Base-by-base conservation (phyloP, 1,140 invertebrate species). In the Penaeus vannamei region DNA sequence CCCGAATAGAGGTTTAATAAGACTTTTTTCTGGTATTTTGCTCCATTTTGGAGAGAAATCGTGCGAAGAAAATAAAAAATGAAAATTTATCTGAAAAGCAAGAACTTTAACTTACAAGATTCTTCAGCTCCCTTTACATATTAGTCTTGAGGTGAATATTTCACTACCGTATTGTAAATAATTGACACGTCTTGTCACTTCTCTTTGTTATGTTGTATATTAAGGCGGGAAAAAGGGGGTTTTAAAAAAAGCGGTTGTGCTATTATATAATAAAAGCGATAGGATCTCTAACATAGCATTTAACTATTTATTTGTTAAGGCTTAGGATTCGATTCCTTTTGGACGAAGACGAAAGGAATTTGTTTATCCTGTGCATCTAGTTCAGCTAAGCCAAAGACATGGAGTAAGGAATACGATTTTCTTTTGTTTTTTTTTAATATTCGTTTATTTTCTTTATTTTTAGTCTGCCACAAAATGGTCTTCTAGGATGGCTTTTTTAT, bases 351-450 rank as follows among this genome's bases (percentile, higher is more conserved):
- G 19, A 89, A 89, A 89, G 87, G 87, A 84, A 79, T 89, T 79
- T 84, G 81, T 80, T 46, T 62, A 89, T 89, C 87, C 87, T 84
- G 53, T 85, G 82, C 69, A 89, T 89, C 87, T 89, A 89, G 87
- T 89, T 89, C 87, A 89, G 82, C 87, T 89, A 84, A 89, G 87
- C 87, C 87, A 89, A 89, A 89, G 87, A 89, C 36, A 82, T 53
- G 61, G 62, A 32, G 26, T 32, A 69, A 84, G 62, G 29, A 23
- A 23, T 62, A 10, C 23, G 20, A 23, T 17, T 53, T 46, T 14
- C 26, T 32, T 60, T 83, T 26, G 1, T 23, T 32, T 62, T 84
- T 17, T 7, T 84, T 32, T 3, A 0, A 20, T 8, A 8, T 77
- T 29, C 4, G 14, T 29, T 29, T 84, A n/a, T 19, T 64, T 32